phyloP scores from a whole-genome alignment of 2,113 vertebrate genomes.

The Empidonax traillii region DNA sequence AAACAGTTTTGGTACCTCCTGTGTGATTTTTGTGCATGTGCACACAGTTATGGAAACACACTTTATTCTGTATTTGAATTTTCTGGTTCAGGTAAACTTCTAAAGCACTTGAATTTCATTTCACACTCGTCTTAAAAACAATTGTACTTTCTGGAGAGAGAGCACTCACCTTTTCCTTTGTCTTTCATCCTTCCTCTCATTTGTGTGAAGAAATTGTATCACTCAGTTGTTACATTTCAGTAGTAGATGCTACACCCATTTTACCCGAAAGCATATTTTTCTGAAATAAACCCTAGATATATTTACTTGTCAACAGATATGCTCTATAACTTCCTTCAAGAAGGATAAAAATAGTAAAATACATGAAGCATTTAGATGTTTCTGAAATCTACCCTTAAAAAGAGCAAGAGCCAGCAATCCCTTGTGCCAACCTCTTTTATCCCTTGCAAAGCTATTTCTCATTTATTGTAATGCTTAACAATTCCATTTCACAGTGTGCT shows the following conservation, averaged over 20 bases:
- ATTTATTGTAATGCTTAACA: conserved; percentile 8
- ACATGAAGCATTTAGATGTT: background rate
- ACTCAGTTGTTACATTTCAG: conserved; percentile 42
- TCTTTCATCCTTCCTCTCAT: conserved; percentile 18
- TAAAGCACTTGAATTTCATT: background rate
- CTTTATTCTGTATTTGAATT: background rate
- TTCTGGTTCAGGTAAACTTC: background rate
- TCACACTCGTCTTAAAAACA: background rate
- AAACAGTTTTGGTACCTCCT: background rate
- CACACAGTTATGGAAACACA: background rate
- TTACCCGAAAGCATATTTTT: conserved; percentile 32
- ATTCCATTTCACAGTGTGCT: background rate
- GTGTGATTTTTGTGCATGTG: background rate
- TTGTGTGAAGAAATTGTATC: conserved; percentile 19
- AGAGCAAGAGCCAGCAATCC: conserved; percentile 1
- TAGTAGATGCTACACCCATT: background rate
- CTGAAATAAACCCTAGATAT: conserved; percentile 27
- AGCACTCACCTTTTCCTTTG: background rate
- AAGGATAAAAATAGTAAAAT: conserved; percentile 20
- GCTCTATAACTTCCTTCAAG: background rate
- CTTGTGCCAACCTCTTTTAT: background rate
- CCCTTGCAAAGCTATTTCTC: conserved; percentile 1
- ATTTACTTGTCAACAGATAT: conserved; percentile 25
- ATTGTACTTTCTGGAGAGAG: background rate
- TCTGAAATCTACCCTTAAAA: conserved; percentile 38